Conservation (phyloP, 1,140 invertebrate species). For the Phocides pigmalion region DNA sequence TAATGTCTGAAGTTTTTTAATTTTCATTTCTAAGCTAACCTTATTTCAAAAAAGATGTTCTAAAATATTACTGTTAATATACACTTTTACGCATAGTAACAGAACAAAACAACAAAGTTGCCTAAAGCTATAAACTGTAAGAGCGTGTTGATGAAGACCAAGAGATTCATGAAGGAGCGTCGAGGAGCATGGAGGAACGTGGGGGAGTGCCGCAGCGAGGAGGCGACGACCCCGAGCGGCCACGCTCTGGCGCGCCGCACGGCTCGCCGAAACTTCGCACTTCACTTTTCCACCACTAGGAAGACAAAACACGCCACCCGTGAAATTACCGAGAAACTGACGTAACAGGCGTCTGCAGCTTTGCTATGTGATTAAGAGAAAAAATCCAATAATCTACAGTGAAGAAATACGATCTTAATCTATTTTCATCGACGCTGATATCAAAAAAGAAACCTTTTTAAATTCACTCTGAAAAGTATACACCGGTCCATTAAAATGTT, state of each 20-base stretch:
- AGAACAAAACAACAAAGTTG: too few relatives aligned
- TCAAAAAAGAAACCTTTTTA: neutral
- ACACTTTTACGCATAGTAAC: too few relatives aligned
- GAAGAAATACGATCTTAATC: neutral
- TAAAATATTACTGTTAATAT: too few relatives aligned
- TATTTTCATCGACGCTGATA: neutral
- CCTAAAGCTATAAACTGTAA: too few relatives aligned
- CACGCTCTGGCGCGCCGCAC: conserved; percentile 66
- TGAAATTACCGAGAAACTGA: conserved; percentile 81
- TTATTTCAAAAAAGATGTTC: too few relatives aligned
- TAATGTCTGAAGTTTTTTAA: too few relatives aligned
- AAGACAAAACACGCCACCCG: conserved; percentile 71
- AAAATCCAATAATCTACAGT: conserved; percentile 31
- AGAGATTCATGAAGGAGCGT: too few relatives aligned
- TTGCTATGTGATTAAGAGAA: conserved; percentile 43
- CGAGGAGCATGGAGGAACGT: conserved; percentile 19
- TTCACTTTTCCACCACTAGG: conserved; percentile 81
- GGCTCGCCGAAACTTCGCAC: conserved; percentile 80
- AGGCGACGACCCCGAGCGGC: conserved; percentile 75
- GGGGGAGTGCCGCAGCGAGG: conserved; percentile 42
- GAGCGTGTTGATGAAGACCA: too few relatives aligned
- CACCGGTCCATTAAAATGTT: too few relatives aligned
- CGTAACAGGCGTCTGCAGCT: conserved; percentile 54
- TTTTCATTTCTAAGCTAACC: too few relatives aligned
- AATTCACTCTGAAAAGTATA: neutral